Evolutionary conservation across 2,113 vertebrate genomes (phyloP), one percentile per base, ranked within the genome.

Genomic region (Pogonocichla stellata): DNA sequence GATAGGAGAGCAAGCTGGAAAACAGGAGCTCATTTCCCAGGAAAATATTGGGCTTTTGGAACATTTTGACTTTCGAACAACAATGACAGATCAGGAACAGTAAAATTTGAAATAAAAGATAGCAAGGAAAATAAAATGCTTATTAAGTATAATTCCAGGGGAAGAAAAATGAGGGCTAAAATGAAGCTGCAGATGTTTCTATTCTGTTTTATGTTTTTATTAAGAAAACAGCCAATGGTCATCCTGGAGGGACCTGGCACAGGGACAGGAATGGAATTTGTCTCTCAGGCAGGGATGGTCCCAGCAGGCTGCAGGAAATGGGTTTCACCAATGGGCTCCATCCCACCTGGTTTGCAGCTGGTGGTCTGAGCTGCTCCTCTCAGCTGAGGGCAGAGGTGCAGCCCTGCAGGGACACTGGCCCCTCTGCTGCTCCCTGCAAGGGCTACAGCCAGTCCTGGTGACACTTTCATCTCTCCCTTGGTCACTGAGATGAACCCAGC

Each of bases 81-180:
- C 58, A 72, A 22, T 34, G 67, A 72, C 74, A 69, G 86, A 82
- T 82, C 92, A 72, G 81, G 85, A 71, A 24, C 13, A 42, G 58
- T 69, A 73, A 92, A 90, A 83, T 54, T 14, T 50, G 50, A 74
- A 82, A 69, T 86, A 82, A 93, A 85, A 80, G 61, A 57, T 12
- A 79, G 81, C 1, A 15, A 94, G 71, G 69, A 91, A 91, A 94
- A 94, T 90, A 54, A 95, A 96, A 92, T 71, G 48, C 87, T 94
- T 67, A 72, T 82, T 88, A 54, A 78, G 43, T 80, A 26, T 92
- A 82, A 93, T 94, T 95, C 50, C 62, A 77, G 54, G 61, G 74
- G 33, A 92, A 34, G 71, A 65, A 81, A 93, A 95, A 50, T 3
- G 24, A 82, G 70, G 62, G n/a, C 57, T 90, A 79, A 90, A 85